A percentile compares a stretch with the other conserved stretches of the same genome.
phyloP scores from a whole-genome alignment of 2,888 invertebrate species.

The Acanthopleura granulata region DNA sequence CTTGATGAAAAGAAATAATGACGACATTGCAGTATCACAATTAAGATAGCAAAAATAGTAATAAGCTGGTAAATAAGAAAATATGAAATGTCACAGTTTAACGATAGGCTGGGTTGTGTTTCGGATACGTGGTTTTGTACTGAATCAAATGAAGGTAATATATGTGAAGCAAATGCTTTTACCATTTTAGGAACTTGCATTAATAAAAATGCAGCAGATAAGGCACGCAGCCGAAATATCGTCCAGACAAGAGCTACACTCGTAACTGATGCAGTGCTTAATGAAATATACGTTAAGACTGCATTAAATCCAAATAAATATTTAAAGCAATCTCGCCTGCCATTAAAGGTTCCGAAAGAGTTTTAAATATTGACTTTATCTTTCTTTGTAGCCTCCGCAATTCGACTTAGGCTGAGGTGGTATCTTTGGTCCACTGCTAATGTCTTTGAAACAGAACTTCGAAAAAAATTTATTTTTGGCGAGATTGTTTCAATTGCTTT shows the following conservation, averaged over 20 bases:
- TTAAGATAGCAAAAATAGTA: not conserved
- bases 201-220: not conserved
- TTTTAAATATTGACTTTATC: not conserved
- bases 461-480: not conserved
- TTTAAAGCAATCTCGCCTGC: not conserved
- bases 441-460: not conserved
- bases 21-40: not conserved
- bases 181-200: not conserved
- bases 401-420: too few species aligned
- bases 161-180: not conserved
- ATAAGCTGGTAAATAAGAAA: not conserved
- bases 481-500: not conserved
- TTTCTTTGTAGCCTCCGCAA: too few species aligned
- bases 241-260: not conserved
- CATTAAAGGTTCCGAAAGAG: not conserved
- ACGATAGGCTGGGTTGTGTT: not conserved
- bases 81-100: not conserved
- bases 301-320: not conserved
- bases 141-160: not conserved
- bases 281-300: not conserved
- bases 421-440: too few species aligned
- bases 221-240: not conserved
- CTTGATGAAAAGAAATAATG: too few species aligned
- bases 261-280: not conserved
- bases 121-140: not conserved